These are phyloP conservation scores for Trichogramma dendrolimi DNA, from an alignment of 2,888 invertebrate genomes.

Conservation along the genomic window DNA sequence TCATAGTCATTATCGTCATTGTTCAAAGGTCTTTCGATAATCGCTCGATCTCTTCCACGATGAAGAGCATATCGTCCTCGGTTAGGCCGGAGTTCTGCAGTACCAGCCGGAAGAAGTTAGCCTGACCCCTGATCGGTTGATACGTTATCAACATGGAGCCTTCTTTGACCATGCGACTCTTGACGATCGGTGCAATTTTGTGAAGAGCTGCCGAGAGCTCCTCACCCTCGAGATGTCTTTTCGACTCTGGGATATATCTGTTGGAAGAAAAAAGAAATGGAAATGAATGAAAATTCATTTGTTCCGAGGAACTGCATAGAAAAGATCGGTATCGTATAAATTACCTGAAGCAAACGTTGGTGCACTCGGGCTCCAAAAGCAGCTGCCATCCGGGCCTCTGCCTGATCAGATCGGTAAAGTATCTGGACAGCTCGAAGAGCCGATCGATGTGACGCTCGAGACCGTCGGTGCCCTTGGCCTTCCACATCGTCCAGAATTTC, in stretches of 20 bases:
- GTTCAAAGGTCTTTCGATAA: slow-evolving; percentile 68
- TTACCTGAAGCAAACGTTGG: slow-evolving; percentile 91
- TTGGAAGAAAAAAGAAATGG: slow-evolving; percentile 74
- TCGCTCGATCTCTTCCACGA: slow-evolving; percentile 82
- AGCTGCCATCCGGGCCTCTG: slow-evolving; percentile 69
- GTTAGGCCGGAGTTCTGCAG: slow-evolving; percentile 85
- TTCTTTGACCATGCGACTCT: slow-evolving; percentile 91
- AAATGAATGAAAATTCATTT: neutral
- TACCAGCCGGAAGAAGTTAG: slow-evolving; percentile 94
- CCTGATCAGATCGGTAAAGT: slow-evolving; percentile 65
- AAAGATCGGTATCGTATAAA: neutral
- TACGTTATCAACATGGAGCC: slow-evolving; percentile 96
- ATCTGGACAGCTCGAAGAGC: slow-evolving; percentile 71
- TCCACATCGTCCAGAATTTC: slow-evolving; percentile 99
- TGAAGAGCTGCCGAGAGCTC: slow-evolving; percentile 60
- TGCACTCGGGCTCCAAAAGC: slow-evolving; percentile 81
- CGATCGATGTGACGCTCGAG: slow-evolving; percentile 74
- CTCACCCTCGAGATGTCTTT: slow-evolving; percentile 52
- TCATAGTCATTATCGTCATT: neutral
- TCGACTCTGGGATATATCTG: slow-evolving; percentile 71
- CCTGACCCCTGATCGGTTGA: slow-evolving; percentile 78
- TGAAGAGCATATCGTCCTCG: slow-evolving; percentile 78
- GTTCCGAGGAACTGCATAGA: neutral
- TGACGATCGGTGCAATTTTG: slow-evolving; percentile 85
- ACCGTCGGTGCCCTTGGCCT: slow-evolving; percentile 81